Base-by-base conservation (phyloP, 2,888 invertebrate genomes). In the Adela reaumurella region DNA sequence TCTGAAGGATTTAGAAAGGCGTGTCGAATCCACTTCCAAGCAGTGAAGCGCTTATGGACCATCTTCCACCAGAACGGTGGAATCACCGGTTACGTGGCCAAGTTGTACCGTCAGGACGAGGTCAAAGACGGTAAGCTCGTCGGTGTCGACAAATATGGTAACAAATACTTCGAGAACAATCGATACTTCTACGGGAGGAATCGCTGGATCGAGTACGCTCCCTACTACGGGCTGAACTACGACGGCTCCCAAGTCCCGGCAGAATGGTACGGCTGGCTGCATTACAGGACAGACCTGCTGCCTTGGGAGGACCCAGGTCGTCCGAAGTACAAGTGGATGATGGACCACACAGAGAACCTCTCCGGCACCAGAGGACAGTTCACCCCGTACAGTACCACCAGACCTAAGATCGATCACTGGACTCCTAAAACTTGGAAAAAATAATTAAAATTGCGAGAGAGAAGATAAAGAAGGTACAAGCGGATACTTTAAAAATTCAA, bases 241-340 rank as follows among this genome's bases (percentile, higher is more conserved):
- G 85, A 85, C 57, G 86, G 74, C 1, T 79, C 79, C 53, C 79
- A 79, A 73, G 80, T 79, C n/a, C 90, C 97, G 1, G 86, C 97
- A 19, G 97, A 98, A 67, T 99, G 99, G 99, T 97, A 73, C 62
- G 93, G 96, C 16, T 99, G 98, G 98, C 81, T 99, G 62, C 97
- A 97, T 70, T 95, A 98, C 74, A 96, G 96, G 71, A 84, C 83
- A 3, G 80, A 80, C 49, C 59, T 74, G 2, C 76, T 68, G 0
- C 80, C 80, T 0, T 67, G 73, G 51, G 59, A 67, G 82, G 89
- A 92, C 70, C 83, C 91, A 44, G 65, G 82, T 64, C 72, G 90
- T 55, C 91, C 91, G 1, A 85, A 89, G 50, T 84, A 94, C 65
- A 84, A 86, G 55, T 99, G 97, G 97, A 90, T 97, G 85, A 56